These are phyloP conservation scores for Pelobates fuscus DNA, from an alignment of 2,113 vertebrate species.

Conservation along the genomic window DNA sequence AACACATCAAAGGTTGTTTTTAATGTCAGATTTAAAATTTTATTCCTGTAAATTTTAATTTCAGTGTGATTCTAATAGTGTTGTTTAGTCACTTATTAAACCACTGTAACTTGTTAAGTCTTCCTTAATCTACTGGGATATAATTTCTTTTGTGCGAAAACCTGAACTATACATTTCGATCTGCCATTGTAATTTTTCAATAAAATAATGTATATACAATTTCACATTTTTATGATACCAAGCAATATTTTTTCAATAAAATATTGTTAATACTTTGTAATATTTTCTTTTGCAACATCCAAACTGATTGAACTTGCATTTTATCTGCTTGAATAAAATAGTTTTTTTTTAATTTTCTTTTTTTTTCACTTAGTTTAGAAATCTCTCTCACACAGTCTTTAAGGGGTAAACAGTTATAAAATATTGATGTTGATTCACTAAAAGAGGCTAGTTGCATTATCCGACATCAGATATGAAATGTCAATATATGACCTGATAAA, in stretches of 20 bases:
- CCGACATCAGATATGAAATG: too few species aligned
- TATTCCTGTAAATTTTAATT: slow-evolving; percentile 39
- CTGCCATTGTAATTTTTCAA: slow-evolving; percentile 59
- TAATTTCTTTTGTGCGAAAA: slow-evolving; percentile 61
- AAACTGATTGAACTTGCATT: slow-evolving; percentile 52
- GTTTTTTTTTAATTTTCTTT: slow-evolving; percentile 60
- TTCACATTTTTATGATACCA: slow-evolving; percentile 64
- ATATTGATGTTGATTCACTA: too few species aligned
- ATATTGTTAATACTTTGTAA: slow-evolving; percentile 67
- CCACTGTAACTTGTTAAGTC: slow-evolving; percentile 69
- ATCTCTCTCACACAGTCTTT: slow-evolving; percentile 68
- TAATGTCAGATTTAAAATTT: slow-evolving; percentile 34
- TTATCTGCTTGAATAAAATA: slow-evolving; percentile 56
- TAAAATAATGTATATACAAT: slow-evolving; percentile 65
- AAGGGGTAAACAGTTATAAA: slow-evolving; percentile 70
- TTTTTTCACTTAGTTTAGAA: slow-evolving; percentile 54
- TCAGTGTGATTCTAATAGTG: slow-evolving; percentile 57
- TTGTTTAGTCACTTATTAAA: slow-evolving; percentile 60
- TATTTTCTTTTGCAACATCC: slow-evolving; percentile 64
- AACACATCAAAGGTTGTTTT: slow-evolving; percentile 61
- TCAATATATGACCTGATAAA: too few species aligned
- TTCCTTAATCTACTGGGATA: slow-evolving; percentile 67
- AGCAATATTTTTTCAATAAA: slow-evolving; percentile 75
- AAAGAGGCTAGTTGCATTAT: too few species aligned
- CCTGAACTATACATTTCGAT: slow-evolving; percentile 54